Conservation (phyloP, 2,113 vertebrate genomes). For the Semnornis frantzii region DNA sequence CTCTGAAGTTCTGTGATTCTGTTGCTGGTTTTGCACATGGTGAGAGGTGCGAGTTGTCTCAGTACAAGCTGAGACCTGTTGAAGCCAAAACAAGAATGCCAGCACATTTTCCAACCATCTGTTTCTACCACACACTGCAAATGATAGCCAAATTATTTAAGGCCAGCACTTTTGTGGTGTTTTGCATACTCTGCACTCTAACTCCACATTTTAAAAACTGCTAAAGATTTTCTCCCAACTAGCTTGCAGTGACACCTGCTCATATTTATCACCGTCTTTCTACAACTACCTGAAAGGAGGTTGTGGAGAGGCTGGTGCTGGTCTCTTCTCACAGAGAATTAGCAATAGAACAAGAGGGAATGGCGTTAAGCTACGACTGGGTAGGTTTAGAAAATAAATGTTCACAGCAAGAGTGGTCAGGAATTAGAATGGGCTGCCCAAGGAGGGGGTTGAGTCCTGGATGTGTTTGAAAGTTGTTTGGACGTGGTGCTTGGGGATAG, state of each 20-base stretch:
- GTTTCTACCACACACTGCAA: constrained; percentile 40
- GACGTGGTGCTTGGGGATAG: too few relatives aligned
- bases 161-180: background rate
- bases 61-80: background rate
- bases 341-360: too few relatives aligned
- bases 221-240: background rate
- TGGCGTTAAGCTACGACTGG: too few relatives aligned
- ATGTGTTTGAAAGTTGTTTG: too few relatives aligned
- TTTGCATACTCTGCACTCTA: background rate
- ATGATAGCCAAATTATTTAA: background rate
- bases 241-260: background rate
- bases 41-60: background rate
- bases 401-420: too few relatives aligned
- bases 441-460: too few relatives aligned
- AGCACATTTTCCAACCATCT: constrained; percentile 15
- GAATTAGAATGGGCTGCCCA: too few relatives aligned
- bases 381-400: too few relatives aligned
- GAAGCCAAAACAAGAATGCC: constrained; percentile 8
- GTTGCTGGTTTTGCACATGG: background rate
- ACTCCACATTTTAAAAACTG: background rate
- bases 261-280: background rate
- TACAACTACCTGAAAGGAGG: too few relatives aligned
- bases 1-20: too few relatives aligned
- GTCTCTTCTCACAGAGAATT: too few relatives aligned
- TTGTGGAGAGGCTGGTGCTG: too few relatives aligned